phyloP scores from a whole-genome alignment of 2,113 vertebrate species.

The Brienomyrus brachyistius region DNA sequence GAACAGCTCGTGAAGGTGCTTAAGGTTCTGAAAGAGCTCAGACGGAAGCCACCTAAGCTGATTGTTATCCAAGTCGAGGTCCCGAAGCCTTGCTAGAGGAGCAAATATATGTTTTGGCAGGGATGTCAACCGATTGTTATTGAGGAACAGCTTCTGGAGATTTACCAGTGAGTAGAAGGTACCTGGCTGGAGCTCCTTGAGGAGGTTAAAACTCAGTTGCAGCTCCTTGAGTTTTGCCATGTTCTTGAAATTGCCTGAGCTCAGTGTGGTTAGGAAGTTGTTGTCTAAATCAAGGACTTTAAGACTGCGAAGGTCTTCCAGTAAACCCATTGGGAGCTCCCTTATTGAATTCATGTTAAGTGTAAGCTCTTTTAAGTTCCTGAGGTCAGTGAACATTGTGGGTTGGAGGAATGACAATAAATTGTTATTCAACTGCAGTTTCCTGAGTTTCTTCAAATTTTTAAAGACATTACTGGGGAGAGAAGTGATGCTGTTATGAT shows the following conservation, averaged over 20 bases:
- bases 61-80: constrained; percentile 52
- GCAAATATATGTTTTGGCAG: constrained; percentile 36
- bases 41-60: constrained; percentile 28
- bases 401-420: constrained; percentile 26
- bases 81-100: constrained; percentile 28
- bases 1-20: constrained; percentile 38
- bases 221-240: constrained; percentile 40
- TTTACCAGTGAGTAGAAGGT: constrained; percentile 32
- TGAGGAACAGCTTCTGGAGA: constrained; percentile 43
- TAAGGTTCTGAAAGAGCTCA: constrained; percentile 38
- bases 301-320: constrained; percentile 31
- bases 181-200: constrained; percentile 24
- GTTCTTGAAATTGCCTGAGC: constrained; percentile 21
- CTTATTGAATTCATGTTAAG: constrained; percentile 40
- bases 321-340: constrained; percentile 31
- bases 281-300: constrained; percentile 37
- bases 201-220: constrained; percentile 41
- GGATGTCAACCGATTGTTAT: constrained; percentile 39
- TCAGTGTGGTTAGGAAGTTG: constrained; percentile 34
- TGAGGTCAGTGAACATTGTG: constrained; percentile 37
- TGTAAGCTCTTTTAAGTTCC: constrained; percentile 34
- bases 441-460: constrained; percentile 24
- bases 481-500: constrained; percentile 39
- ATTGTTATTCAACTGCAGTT: constrained; percentile 43
- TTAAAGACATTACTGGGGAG: constrained; percentile 37